phyloP scores from a whole-genome alignment of 37 sponge, comb jelly and placozoan genomes.

The Dysidea cf. avara region DNA sequence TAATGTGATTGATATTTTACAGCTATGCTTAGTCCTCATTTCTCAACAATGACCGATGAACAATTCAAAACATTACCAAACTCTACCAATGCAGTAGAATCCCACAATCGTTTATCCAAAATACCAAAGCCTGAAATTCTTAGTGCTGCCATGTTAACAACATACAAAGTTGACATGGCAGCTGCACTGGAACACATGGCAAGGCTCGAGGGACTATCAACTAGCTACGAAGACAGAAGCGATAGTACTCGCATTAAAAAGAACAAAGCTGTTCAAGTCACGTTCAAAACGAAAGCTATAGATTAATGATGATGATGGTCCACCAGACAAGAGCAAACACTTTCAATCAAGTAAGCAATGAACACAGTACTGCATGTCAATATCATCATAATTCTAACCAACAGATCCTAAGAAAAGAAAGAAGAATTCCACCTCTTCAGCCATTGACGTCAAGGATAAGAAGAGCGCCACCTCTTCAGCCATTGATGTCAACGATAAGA shows the following conservation, averaged over 20 bases:
- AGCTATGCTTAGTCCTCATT: neutral
- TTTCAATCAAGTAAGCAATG: slow-evolving; percentile 8
- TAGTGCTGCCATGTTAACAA: slow-evolving; percentile 1
- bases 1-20: neutral
- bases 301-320: slow-evolving; percentile 34
- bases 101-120: slow-evolving; percentile 19
- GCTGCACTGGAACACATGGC: slow-evolving; percentile 29
- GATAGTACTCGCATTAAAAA: neutral
- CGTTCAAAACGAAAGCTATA: slow-evolving; percentile 19
- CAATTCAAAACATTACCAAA: neutral
- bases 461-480: no score
- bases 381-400: no score
- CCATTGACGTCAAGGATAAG: no score
- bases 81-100: slow-evolving; percentile 33
- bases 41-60: neutral
- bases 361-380: no score
- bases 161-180: slow-evolving; percentile 38
- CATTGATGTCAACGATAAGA: no score
- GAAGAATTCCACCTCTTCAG: no score
- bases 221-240: slow-evolving; percentile 3
- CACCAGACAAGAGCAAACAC: slow-evolving; percentile 20
- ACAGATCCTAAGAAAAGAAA: no score
- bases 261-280: slow-evolving; percentile 3
- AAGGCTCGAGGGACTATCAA: neutral
- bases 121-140: slow-evolving; percentile 5